Conservation (phyloP, 2,888 invertebrate species). For the Aspidapion aeneum region DNA sequence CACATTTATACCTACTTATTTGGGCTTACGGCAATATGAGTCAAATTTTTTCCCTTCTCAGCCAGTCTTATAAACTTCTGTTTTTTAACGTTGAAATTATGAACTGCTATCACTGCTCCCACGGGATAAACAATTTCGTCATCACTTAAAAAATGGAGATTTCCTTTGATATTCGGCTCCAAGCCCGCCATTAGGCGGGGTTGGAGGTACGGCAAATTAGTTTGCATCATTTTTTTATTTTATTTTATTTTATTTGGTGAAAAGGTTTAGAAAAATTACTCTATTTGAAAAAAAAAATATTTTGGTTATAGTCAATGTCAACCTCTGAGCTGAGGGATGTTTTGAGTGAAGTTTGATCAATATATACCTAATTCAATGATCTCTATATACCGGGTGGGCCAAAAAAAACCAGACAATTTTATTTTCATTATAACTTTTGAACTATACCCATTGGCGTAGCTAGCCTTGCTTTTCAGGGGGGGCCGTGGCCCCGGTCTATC, state of each 20-base stretch:
- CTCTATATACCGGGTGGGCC: no score
- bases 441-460: no score
- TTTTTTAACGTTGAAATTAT: constrained; percentile 67
- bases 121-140: constrained; percentile 78
- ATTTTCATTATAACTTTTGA: no score
- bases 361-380: no score
- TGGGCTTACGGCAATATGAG: constrained; percentile 60
- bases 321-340: no score
- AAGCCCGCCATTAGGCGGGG: constrained; percentile 63
- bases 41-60: constrained; percentile 62
- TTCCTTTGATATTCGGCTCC: constrained; percentile 61
- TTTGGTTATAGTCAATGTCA: no score
- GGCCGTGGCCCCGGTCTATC: no score
- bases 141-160: constrained; percentile 69
- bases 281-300: no score
- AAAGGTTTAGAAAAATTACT: no score
- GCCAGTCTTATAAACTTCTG: constrained; percentile 70
- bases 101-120: constrained; percentile 71
- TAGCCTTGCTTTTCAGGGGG: no score
- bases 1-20: constrained; percentile 66
- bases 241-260: neutral
- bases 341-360: no score
- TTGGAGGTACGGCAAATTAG: constrained; percentile 51
- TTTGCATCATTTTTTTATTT: constrained; percentile 11
- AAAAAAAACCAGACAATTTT: no score